Percentiles rank a stretch among this genome's conserved stretches.
These are phyloP conservation scores for Ictalurus furcatus DNA, from an alignment of 2,113 vertebrate genomes.

Conservation along the genomic window DNA sequence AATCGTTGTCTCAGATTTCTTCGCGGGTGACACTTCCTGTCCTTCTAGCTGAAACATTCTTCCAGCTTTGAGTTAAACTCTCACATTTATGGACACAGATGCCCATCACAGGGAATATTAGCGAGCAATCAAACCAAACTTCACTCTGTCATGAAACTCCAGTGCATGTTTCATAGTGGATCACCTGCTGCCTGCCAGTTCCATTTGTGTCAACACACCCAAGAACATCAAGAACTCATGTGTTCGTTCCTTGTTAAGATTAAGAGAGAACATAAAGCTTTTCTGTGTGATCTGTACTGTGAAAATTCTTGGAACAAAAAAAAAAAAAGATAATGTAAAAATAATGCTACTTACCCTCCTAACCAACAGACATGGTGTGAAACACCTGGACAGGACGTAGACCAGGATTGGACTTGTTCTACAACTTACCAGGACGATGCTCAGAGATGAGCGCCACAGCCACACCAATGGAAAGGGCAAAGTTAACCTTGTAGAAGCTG, in stretches of 20 bases:
- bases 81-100: slow-evolving; percentile 66
- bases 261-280: background rate
- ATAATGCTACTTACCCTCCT: background rate
- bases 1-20: slow-evolving; percentile 58
- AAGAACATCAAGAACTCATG: background rate
- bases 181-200: slow-evolving; percentile 2
- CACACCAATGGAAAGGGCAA: background rate
- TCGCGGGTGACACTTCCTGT: slow-evolving; percentile 63
- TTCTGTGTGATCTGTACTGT: background rate
- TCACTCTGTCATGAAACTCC: slow-evolving; percentile 62
- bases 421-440: background rate
- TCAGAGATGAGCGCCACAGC: background rate
- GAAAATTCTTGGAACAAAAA: background rate
- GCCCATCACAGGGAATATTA: slow-evolving; percentile 65
- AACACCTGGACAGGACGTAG: background rate
- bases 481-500: background rate
- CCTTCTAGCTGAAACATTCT: slow-evolving; percentile 67
- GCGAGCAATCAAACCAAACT: slow-evolving; percentile 70
- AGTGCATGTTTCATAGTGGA: background rate
- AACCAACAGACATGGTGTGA: background rate
- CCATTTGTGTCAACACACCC: background rate
- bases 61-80: slow-evolving; percentile 71
- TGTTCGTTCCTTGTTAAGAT: background rate
- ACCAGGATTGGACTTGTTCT: background rate
- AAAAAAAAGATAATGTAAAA: background rate